Evolutionary conservation across 2,888 invertebrate genomes (phyloP), one percentile per base, ranked within the genome.

Genomic region (Exocentrus adspersus): DNA sequence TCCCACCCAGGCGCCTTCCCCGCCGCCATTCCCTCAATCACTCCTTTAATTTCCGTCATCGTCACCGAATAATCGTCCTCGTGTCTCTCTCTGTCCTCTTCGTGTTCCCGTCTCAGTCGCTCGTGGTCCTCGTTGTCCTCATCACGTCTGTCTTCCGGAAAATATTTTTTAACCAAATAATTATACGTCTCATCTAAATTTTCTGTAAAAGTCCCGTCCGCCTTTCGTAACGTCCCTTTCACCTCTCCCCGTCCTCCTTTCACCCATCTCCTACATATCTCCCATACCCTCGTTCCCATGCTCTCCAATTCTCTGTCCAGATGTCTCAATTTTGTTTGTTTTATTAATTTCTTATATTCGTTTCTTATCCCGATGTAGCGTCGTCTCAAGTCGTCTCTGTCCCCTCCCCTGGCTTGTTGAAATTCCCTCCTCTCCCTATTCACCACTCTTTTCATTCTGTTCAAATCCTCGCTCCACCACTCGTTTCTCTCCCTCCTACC

Each of bases 191-290:
- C n/a, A n/a, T n/a, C n/a, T n/a, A n/a, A n/a, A n/a, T n/a, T n/a
- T n/a, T n/a, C n/a, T n/a, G n/a, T n/a, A n/a, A n/a, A n/a, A n/a
- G n/a, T 53, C 12, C 70, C 67, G 4, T 63, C 60, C 7, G 12
- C 32, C 12, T 20, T 65, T 12, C n/a, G 32, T 37, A 65, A 19
- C 5, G 24, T 52, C 20, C 16, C 46, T 19, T 28, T 42, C 7
- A 10, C 50, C 7, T 12, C 1, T 17, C 24, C 32, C 30, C 1
- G 30, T 32, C 16, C 12, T 16, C 52, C 30, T 9, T 19, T 51
- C 7, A 51, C 17, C 51, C 51, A 51, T 10, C 51, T 30, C 12
- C 17, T 32, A n/a, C 51, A 51, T 1, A 51, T 32, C 1, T 32
- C 51, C 32, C 51, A 51, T 1, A 51, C 51, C 1, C 9, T 51